Base-by-base conservation (phyloP, 2,888 invertebrate species). In the Eledona agricola region DNA sequence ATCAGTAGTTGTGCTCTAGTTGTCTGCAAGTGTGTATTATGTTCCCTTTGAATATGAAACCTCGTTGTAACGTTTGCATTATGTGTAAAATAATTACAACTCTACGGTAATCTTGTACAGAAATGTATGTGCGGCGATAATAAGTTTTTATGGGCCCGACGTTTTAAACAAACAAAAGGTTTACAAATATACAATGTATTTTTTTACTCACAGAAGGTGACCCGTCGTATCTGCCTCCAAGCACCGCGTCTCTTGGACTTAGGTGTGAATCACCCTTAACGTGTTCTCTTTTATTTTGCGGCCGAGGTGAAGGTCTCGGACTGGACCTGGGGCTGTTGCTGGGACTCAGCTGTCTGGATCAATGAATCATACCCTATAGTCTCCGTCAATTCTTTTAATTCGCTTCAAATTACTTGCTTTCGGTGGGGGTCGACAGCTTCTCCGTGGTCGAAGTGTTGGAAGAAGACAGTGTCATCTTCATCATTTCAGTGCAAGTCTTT, bases 251-350 rank as follows among this genome's bases (percentile, higher is more conserved):
- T 51, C n/a, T n/a, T n/a, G n/a, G n/a, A n/a, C n/a, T n/a, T n/a
- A n/a, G n/a, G 40, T 58, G 56, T 17, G 56, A 63, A 31, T 74
- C 74, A 32, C 69, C 67, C 58, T 66, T 71, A 17, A 66, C 62
- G 60, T 73, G 74, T 43, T 76, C 76, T 47, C 71, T 62, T 58
- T 71, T 66, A 37, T 57, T 62, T 54, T 71, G 72, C 19, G 79
- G 78, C 51, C 75, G 75, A n/a, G 81, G 81, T 20, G 81, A 81
- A 22, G 79, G 77, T 63, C 76, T 76, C 20, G 81, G 81, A 57
- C 80, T 81, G 31, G 77, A 76, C 26, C 75, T 69, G 19, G 80
- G 80, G 63, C 79, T 81, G 32, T 74, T 67, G 57, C 68, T 70
- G 25, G 75, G 77, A 57, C 75, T 78, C 16, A 57, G 58, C 50